These are phyloP conservation scores for Drosophila neotestacea DNA, from an alignment of 2,888 invertebrate species.

Conservation along the genomic window DNA sequence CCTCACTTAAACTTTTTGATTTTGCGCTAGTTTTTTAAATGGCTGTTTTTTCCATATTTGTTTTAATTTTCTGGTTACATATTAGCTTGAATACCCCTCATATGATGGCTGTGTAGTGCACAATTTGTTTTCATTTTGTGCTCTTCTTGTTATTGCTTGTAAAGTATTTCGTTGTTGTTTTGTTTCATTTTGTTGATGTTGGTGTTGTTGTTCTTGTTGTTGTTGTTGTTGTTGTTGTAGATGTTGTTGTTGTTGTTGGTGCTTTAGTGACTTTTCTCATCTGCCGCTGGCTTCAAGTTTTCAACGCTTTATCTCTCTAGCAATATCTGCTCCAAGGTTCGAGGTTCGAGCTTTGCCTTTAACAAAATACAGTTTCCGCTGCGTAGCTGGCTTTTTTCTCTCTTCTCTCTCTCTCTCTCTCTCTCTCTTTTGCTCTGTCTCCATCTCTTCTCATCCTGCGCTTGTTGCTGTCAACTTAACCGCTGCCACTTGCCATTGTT, in stretches of 20 bases:
- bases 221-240: background rate
- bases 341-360: constrained; percentile 1
- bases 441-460: constrained; percentile 10
- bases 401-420: background rate
- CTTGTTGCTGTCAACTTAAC: constrained; percentile 71
- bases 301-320: constrained; percentile 69
- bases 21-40: no score
- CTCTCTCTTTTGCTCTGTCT: background rate
- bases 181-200: background rate
- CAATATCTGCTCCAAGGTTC: constrained; percentile 41
- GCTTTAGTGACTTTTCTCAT: constrained; percentile 57
- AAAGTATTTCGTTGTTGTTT: constrained; percentile 9
- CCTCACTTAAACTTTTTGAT: no score
- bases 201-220: background rate
- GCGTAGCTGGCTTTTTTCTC: constrained; percentile 2
- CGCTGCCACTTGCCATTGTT: constrained; percentile 78
- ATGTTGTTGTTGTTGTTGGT: constrained; percentile 21
- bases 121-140: constrained; percentile 75
- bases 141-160: constrained; percentile 8
- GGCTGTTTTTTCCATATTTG: no score
- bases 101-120: constrained; percentile 40
- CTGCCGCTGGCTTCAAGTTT: constrained; percentile 70
- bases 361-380: constrained; percentile 16
- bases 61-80: background rate
- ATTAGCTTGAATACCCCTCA: constrained; percentile 49